phyloP scores from a whole-genome alignment of 2,888 invertebrate species.

The Leucania comma region DNA sequence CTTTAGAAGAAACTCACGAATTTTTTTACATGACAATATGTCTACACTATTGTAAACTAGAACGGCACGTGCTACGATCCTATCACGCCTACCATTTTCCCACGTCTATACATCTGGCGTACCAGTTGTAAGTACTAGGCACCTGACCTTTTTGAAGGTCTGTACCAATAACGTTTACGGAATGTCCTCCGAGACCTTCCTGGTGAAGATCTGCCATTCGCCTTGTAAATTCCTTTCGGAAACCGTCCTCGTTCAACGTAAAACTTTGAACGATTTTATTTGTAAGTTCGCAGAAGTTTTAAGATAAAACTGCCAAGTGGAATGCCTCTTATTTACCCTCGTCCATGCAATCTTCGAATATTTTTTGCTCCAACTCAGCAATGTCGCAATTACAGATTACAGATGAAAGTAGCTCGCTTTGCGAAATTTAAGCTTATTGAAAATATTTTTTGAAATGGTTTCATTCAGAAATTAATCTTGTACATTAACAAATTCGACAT shows the following conservation, averaged over 20 bases:
- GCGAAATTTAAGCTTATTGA: neutral
- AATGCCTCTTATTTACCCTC: slow-evolving; percentile 18
- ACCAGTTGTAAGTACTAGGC: neutral
- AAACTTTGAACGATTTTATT: slow-evolving; percentile 9
- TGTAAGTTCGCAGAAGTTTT: neutral
- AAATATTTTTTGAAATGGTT: neutral
- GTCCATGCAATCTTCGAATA: neutral
- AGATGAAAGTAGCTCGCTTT: neutral
- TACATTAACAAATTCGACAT: neutral
- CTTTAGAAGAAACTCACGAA: neutral
- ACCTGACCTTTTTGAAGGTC: slow-evolving; percentile 18
- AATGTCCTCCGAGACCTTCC: slow-evolving; percentile 10
- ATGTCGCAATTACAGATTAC: slow-evolving; percentile 2
- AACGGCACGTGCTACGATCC: neutral
- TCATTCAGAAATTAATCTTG: neutral
- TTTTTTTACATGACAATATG: neutral
- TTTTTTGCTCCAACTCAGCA: neutral
- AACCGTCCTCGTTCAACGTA: neutral
- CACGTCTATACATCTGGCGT: neutral
- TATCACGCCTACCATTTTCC: neutral
- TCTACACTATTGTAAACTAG: neutral
- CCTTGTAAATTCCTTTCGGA: slow-evolving; percentile 10
- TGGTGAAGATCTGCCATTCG: slow-evolving; percentile 7
- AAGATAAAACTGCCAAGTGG: neutral
- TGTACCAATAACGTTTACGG: slow-evolving; percentile 15